Evolutionary conservation across 2,888 invertebrate genomes (phyloP), one percentile per base, ranked within the genome.

Genomic region (Lordiphosa andalusiaca): DNA sequence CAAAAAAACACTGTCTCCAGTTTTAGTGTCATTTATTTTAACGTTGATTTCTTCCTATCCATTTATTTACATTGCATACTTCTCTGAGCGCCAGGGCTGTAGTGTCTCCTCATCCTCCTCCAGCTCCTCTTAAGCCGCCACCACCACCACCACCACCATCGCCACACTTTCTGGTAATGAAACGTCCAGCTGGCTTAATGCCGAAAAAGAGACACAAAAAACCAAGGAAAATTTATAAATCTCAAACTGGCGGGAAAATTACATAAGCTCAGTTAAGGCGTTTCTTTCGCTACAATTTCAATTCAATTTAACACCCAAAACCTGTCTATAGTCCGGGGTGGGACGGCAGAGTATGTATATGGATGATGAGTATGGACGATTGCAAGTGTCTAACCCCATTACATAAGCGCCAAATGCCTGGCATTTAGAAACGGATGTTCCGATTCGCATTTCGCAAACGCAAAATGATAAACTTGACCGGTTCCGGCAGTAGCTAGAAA

Each of bases 11-110:
- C 59, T 78, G 86, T 86, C 83, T 83, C 85, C 81, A 84, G 73
- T 82, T 82, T 84, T 82, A 86, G 86, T 86, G 86, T 84, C 86
- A 86, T 82, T 82, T 82, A 82, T 82, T 86, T 82, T 83, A 85
- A 78, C 85, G 86, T 84, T 84, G 85, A 84, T 78, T 78, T 78
- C 84, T 83, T 78, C 85, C 83, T 80, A 83, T 83, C 83, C 85
- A 78, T 78, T 78, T 84, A 85, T 85, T 80, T 80, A 85, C 85
- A 80, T 85, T 77, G 84, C 85, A 83, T 76, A 84, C 83, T 82
- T 67, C 63, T 74, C 63, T 74, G 52, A 70, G 73, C 67, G 58
- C 53, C 64, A 48, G 37, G 40, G 62, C 68, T 61, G 36, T 36
- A 48, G 39, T 35, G 36, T 44, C 49, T 42, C 19, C 42, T 12